Evolutionary conservation across 2,888 invertebrate species (phyloP).

Genomic region (Tenthredo notha): DNA sequence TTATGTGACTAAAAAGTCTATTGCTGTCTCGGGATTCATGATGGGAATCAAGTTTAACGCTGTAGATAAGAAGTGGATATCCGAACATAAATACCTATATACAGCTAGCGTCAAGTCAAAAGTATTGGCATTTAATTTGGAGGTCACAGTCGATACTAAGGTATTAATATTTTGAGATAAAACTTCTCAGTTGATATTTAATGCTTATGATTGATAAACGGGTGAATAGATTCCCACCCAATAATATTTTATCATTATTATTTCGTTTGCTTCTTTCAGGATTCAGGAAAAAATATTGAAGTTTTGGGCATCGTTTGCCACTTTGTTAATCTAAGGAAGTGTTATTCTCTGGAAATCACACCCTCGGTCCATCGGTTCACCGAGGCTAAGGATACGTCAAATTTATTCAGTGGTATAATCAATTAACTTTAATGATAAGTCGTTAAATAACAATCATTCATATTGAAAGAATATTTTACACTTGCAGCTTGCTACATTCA

Average conservation of each 20-base stretch:
- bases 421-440: background rate
- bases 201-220: background rate
- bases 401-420: slow-evolving; percentile 64
- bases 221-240: background rate
- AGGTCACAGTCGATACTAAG: slow-evolving; percentile 62
- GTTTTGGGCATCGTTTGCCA: slow-evolving; percentile 63
- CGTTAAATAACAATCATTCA: background rate
- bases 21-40: slow-evolving; percentile 56
- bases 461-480: background rate
- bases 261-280: slow-evolving; percentile 51
- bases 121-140: slow-evolving; percentile 58
- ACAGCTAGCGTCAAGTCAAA: slow-evolving; percentile 60
- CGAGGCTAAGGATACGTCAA: slow-evolving; percentile 63
- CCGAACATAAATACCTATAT: slow-evolving; percentile 62
- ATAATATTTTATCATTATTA: background rate
- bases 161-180: slow-evolving; percentile 62
- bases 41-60: slow-evolving; percentile 63
- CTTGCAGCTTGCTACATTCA: background rate
- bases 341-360: slow-evolving; percentile 62
- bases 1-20: slow-evolving; percentile 52
- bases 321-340: slow-evolving; percentile 60
- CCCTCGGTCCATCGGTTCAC: slow-evolving; percentile 64
- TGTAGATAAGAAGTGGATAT: slow-evolving; percentile 63
- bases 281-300: slow-evolving; percentile 46
- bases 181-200: slow-evolving; percentile 29